phyloP scores from a whole-genome alignment of 2,113 vertebrate genomes.

The Dunckerocampus dactyliophorus region DNA sequence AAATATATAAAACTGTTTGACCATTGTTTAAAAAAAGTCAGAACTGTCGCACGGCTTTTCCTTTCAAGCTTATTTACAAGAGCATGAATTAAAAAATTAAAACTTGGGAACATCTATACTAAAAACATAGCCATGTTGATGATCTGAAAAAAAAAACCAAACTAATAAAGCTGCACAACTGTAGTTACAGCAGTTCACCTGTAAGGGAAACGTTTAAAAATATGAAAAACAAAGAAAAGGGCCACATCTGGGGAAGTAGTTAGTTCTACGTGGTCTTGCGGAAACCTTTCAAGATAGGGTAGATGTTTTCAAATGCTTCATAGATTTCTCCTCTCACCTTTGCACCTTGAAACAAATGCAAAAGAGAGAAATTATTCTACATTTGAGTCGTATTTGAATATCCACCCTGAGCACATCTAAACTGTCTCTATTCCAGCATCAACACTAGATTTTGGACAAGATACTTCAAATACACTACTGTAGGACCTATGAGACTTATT shows the following conservation, averaged over 20 bases:
- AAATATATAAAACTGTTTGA: constrained; percentile 44
- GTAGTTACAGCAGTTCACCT: constrained; percentile 29
- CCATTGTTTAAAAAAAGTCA: constrained; percentile 21
- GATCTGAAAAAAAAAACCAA: background rate
- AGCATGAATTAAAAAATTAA: constrained; percentile 3
- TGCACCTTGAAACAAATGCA: constrained; percentile 75
- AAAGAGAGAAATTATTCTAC: background rate
- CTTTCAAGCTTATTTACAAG: constrained; percentile 56
- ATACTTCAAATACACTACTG: no score
- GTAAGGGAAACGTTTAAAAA: constrained; percentile 6
- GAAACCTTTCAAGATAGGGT: constrained; percentile 98
- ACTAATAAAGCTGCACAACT: constrained; percentile 20
- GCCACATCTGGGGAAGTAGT: background rate
- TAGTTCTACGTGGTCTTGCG: constrained; percentile 89
- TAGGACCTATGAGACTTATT: no score
- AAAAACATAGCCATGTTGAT: background rate
- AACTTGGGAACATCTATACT: background rate
- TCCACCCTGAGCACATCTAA: no score
- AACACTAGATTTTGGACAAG: no score
- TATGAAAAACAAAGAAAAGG: constrained; percentile 10
- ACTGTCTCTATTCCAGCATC: no score
- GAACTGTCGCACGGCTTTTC: constrained; percentile 11
- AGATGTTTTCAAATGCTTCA: constrained; percentile 99
- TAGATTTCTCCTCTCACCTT: constrained; percentile 98
- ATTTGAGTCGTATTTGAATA: no score